Conservation (phyloP, 1,140 invertebrate genomes). For the Euura lappo region DNA sequence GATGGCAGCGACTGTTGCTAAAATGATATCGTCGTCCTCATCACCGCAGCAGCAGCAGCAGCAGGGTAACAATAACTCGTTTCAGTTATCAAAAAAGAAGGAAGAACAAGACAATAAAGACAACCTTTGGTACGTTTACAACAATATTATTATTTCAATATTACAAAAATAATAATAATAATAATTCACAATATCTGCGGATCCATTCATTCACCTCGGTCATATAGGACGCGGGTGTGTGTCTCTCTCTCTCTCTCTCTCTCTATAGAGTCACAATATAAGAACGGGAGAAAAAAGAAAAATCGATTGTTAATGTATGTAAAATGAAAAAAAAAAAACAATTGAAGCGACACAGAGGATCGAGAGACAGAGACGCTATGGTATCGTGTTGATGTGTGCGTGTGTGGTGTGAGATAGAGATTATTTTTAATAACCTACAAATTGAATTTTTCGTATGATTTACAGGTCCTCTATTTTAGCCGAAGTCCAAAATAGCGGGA, state of each 20-base stretch:
- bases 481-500: constrained; percentile 93
- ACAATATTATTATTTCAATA: constrained; percentile 36
- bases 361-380: no score
- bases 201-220: no score
- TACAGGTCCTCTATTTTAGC: constrained; percentile 90
- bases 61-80: constrained; percentile 57
- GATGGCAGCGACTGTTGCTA: constrained; percentile 48
- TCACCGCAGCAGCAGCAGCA: no score
- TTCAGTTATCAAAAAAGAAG: constrained; percentile 67
- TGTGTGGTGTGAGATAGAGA: neutral
- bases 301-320: no score
- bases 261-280: neutral
- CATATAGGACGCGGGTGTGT: no score
- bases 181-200: no score
- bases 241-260: neutral
- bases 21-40: constrained; percentile 49
- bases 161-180: no score
- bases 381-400: no score
- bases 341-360: no score
- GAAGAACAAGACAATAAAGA: constrained; percentile 67
- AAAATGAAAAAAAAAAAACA: no score
- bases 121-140: constrained; percentile 67
- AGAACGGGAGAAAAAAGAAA: no score
- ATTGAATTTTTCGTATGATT: constrained; percentile 37
- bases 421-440: neutral